Base-by-base conservation (phyloP, 2,797 vertebrate genomes). In the Alfaro cultratus region DNA sequence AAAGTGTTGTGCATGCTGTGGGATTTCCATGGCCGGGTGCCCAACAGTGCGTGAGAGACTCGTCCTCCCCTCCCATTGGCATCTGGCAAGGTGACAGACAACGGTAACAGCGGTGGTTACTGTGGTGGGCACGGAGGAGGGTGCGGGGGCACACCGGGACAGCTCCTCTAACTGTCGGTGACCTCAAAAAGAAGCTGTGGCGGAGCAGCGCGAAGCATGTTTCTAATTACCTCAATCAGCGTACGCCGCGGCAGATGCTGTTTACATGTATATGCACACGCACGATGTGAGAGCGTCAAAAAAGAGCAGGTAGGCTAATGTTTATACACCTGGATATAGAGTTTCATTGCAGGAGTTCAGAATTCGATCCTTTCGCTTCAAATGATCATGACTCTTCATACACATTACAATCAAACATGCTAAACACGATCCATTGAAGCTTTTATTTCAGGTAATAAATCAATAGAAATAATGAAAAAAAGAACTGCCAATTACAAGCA, bases 11-110 rank as follows among this genome's bases (percentile, higher is more conserved):
- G 82, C 82, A 83, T 74, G 80, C 84, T 80, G 80, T 86, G 82
- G 84, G 83, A 86, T 88, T 85, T 91, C 81, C 34, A 31, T 88
- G 83, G 85, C 81, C 68, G 21, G 12, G 75, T 82, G 85, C 81
- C 88, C 79, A 83, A 79, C 81, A 71, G 84, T 76, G 77, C 71
- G 16, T 83, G 82, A 87, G 83, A 73, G 64, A 55, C 72, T 80
- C 72, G 3, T 79, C 77, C 53, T 67, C 77, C 73, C 82, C 26
- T 81, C n/a, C 83, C 60, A 10, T 53, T 76, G 53, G 80, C 86
- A 89, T 92, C 89, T 91, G 85, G 84, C 75, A 72, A 91, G 88
- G 92, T 92, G 93, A 93, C 89, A 93, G 87, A 94, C 88, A 85
- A 87, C 70, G 43, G 49, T 77, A 85, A 80, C 31, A 39, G 77